phyloP scores from a whole-genome alignment of 2,113 vertebrate genomes.

The Pteronura brasiliensis region DNA sequence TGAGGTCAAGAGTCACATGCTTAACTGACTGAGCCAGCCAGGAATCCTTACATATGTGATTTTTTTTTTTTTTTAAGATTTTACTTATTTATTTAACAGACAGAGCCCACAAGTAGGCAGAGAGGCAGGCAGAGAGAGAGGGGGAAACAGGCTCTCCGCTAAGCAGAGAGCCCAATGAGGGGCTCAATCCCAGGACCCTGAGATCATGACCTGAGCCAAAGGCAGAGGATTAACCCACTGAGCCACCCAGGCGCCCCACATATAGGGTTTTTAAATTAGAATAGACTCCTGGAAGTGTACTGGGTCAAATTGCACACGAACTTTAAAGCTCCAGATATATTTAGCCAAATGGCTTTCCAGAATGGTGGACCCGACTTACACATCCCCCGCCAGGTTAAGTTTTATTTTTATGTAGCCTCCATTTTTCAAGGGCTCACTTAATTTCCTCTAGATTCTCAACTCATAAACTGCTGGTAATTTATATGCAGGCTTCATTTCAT shows the following conservation, averaged over 20 bases:
- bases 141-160: too few species aligned
- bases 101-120: too few species aligned
- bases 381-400: background rate
- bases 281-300: background rate
- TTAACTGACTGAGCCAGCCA: background rate
- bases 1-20: background rate
- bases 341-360: background rate
- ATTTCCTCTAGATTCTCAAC: background rate
- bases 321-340: background rate
- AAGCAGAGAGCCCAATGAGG: too few species aligned
- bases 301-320: background rate
- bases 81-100: too few species aligned
- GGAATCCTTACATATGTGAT: background rate
- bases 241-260: background rate
- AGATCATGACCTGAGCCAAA: too few species aligned
- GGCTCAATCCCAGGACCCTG: too few species aligned
- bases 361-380: background rate
- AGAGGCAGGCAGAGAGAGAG: too few species aligned
- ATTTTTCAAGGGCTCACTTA: background rate
- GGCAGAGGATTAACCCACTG: background rate
- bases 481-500: background rate
- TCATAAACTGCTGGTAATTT: background rate
- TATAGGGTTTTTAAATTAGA: background rate
- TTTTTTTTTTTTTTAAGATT: background rate
- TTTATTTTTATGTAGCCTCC: background rate